Evolutionary conservation across 2,888 invertebrate genomes (phyloP), one percentile per base, ranked within the genome.

Genomic region (Parascotia fuliginaria): DNA sequence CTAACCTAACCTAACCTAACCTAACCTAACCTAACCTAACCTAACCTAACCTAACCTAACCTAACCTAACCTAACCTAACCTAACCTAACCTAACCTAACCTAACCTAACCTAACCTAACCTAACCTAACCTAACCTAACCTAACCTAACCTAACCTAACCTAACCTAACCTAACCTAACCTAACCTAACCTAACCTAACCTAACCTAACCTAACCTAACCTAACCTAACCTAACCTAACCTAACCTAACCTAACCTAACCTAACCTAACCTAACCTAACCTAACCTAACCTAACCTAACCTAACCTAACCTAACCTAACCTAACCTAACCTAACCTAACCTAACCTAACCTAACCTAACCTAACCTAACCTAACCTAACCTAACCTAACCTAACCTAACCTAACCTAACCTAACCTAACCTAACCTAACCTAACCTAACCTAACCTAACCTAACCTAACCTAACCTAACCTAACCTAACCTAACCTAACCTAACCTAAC

Each of bases 391-490:
- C 46, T 46, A 45, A 46, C 46, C 46, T 51, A 51, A 51, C 49
- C 53, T 53, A 54, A 54, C 54, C 54, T 54, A 54, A 54, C 54
- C 54, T 54, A 54, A 54, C 54, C 54, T 54, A 54, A 54, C 54
- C 54, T 53, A 53, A 53, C 53, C 53, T 53, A 53, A 53, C 53
- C 51, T 51, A 51, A 51, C 51, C 51, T 51, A 51, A 51, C 49
- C 53, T 53, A 54, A 54, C 54, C 54, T n/a, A n/a, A n/a, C n/a
- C n/a, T n/a, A n/a, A n/a, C n/a, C n/a, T n/a, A n/a, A n/a, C n/a
- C n/a, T n/a, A n/a, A n/a, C n/a, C n/a, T n/a, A n/a, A n/a, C n/a
- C n/a, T n/a, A n/a, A n/a, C n/a, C n/a, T n/a, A n/a, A n/a, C n/a
- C n/a, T n/a, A n/a, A n/a, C n/a, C n/a, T n/a, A n/a, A n/a, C n/a